phyloP scores from a whole-genome alignment of 2,113 vertebrate species.

The Mobula hypostoma region DNA sequence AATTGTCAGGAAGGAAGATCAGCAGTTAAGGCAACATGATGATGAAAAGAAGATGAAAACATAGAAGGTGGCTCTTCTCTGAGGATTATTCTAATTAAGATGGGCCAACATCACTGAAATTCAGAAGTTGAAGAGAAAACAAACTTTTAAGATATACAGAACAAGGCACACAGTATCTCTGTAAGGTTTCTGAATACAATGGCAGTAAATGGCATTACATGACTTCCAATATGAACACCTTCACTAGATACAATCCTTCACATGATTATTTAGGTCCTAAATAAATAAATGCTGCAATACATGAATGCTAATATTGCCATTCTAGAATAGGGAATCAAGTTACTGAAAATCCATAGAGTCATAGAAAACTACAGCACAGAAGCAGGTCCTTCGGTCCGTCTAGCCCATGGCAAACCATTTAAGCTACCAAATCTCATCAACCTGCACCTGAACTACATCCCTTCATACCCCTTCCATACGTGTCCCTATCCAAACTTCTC shows the following conservation, averaged over 20 bases:
- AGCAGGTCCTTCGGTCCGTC: too few relatives aligned
- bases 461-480: too few relatives aligned
- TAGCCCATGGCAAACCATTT: too few relatives aligned
- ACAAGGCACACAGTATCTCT: background rate
- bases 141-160: background rate
- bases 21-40: background rate
- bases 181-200: background rate
- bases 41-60: background rate
- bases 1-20: constrained; percentile 7
- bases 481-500: too few relatives aligned
- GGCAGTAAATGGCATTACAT: background rate
- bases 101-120: background rate
- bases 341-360: background rate
- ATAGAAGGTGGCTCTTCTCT: background rate
- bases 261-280: background rate
- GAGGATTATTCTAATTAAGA: background rate
- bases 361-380: too few relatives aligned
- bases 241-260: background rate
- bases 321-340: background rate
- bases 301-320: background rate
- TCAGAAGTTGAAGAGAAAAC: background rate
- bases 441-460: too few relatives aligned
- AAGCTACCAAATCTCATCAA: too few relatives aligned
- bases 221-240: background rate
- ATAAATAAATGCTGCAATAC: background rate